Evolutionary conservation across 2,888 invertebrate genomes (phyloP).

Genomic region (Deroplatys truncata): DNA sequence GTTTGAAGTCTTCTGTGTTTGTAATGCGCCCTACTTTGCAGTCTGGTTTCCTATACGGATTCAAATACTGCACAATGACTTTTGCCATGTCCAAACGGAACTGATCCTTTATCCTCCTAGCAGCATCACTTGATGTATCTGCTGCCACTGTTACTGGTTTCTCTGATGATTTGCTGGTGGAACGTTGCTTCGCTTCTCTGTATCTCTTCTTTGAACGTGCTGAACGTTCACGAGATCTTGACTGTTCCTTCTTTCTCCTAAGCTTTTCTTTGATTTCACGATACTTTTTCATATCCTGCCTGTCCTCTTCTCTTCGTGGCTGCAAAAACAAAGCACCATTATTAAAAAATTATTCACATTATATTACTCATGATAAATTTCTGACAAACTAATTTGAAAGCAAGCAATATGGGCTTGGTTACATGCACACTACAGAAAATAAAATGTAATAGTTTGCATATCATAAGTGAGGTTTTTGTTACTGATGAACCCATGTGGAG

Average conservation of each 20-base stretch:
- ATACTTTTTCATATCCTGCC: conserved; percentile 68
- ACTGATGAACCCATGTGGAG: too few species aligned
- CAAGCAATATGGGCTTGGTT: not conserved
- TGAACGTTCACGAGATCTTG: conserved; percentile 22
- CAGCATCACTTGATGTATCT: conserved; percentile 50
- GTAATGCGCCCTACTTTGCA: conserved; percentile 82
- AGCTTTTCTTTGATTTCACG: conserved; percentile 76
- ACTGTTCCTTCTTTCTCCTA: conserved; percentile 54
- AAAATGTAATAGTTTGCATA: too few species aligned
- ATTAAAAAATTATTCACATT: not conserved
- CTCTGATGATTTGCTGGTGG: conserved; percentile 28
- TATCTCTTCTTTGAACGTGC: conserved; percentile 21
- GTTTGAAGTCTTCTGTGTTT: conserved; percentile 89
- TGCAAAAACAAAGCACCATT: conserved; percentile 40
- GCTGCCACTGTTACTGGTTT: conserved; percentile 47
- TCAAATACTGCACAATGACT: conserved; percentile 80
- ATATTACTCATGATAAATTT: too few species aligned
- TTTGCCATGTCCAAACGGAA: conserved; percentile 67
- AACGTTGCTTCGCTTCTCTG: conserved; percentile 15
- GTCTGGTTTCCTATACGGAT: conserved; percentile 80
- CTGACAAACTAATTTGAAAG: not conserved
- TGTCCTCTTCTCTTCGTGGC: conserved; percentile 78
- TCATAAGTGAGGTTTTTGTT: not conserved
- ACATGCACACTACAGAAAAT: not conserved
- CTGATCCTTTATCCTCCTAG: conserved; percentile 75